These are phyloP conservation scores for Capreolus pygargus DNA, from an alignment of 2,113 vertebrate genomes.

Conservation along the genomic window DNA sequence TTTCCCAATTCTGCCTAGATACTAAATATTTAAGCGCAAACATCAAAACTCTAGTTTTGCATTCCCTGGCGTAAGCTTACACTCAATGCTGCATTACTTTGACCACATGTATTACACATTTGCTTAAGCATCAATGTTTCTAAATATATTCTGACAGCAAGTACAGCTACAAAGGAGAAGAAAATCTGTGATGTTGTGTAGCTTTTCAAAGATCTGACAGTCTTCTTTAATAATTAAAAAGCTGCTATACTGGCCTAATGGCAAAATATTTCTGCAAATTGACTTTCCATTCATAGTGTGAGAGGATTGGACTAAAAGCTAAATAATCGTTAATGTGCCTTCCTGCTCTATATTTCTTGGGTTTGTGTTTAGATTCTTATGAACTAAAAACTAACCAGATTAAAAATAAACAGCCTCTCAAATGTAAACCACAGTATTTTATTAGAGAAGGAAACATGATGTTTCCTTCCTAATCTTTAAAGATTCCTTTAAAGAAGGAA, in stretches of 20 bases:
- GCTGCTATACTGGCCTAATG: constrained; percentile 15
- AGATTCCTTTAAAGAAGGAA: not conserved
- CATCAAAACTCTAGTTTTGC: not conserved
- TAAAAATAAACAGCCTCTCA: not conserved
- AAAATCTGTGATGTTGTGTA: not conserved
- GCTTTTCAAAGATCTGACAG: constrained; percentile 27
- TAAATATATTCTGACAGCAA: not conserved
- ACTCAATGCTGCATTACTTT: constrained; percentile 51
- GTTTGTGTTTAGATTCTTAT: not conserved
- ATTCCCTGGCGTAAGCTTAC: constrained; percentile 21
- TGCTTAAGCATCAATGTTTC: constrained; percentile 52
- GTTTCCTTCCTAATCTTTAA: not conserved
- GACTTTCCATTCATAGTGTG: constrained; percentile 23
- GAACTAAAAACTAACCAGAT: constrained; percentile 9
- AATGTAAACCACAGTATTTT: not conserved
- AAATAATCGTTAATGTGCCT: not conserved
- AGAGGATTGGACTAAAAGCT: not conserved
- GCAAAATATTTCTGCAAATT: constrained; percentile 55
- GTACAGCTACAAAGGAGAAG: not conserved
- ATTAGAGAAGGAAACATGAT: not conserved
- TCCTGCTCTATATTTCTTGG: not conserved
- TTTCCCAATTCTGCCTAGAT: not conserved
- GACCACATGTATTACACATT: constrained; percentile 40
- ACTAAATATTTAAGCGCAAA: constrained; percentile 61
- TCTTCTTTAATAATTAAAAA: constrained; percentile 56